A percentile compares a stretch with the other conserved stretches of the same genome.
phyloP scores from a whole-genome alignment of 2,797 vertebrate genomes.

The Adrianichthys oophorus region DNA sequence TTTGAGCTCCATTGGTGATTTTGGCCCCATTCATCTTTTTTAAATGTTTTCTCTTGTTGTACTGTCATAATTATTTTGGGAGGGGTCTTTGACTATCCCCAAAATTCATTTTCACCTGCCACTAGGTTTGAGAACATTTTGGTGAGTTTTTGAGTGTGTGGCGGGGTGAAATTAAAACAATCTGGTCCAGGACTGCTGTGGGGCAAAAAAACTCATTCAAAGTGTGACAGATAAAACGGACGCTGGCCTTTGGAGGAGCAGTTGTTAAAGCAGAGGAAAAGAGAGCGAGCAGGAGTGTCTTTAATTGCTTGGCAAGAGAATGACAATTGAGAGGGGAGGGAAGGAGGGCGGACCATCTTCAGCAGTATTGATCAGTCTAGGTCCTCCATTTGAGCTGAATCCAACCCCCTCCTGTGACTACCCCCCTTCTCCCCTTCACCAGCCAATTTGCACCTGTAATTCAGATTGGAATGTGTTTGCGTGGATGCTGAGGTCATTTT shows the following conservation, averaged over 20 bases:
- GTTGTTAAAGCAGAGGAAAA: conserved; percentile 4
- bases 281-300: conserved; percentile 45
- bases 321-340: conserved; percentile 77
- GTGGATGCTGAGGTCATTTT: conserved; percentile 62
- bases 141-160: no score
- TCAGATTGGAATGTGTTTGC: conserved; percentile 73
- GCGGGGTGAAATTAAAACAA: no score
- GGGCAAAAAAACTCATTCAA: conserved; percentile 1
- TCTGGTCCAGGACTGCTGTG: neutral
- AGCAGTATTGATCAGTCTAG: conserved; percentile 78
- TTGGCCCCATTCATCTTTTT: no score
- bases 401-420: conserved; percentile 60
- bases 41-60: no score
- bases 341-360: conserved; percentile 75
- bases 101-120: no score
- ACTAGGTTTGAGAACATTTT: no score
- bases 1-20: no score
- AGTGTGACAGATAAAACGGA: conserved; percentile 2
- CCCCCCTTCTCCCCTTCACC: conserved; percentile 66
- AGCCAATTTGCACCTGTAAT: conserved; percentile 79
- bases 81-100: no score
- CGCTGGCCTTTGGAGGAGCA: neutral
- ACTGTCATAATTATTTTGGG: no score
- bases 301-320: conserved; percentile 80
- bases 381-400: conserved; percentile 76